Evolutionary conservation across 2,113 vertebrate genomes (phyloP).

Genomic region (Corynorhinus townsendii): DNA sequence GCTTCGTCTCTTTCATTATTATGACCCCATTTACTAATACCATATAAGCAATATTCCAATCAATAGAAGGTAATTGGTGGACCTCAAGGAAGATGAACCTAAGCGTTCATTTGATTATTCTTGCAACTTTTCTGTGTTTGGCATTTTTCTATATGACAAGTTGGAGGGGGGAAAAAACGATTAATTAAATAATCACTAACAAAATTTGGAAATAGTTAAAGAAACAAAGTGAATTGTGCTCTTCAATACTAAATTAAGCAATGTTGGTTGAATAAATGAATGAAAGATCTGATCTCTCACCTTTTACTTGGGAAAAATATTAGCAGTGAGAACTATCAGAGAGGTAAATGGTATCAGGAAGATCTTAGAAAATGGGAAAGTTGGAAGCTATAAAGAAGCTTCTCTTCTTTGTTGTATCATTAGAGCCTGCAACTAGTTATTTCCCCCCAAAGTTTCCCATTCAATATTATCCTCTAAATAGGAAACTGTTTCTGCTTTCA

Average conservation of each 20-base stretch:
- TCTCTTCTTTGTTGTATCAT: neutral
- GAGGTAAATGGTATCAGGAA: neutral
- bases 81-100: neutral
- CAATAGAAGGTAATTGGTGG: neutral
- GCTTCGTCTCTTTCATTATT: conserved; percentile 1
- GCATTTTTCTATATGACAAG: neutral
- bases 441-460: neutral
- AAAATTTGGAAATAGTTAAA: neutral
- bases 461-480: neutral
- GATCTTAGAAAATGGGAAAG: neutral
- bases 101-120: neutral
- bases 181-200: neutral
- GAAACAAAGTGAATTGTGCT: neutral
- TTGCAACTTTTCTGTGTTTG: neutral
- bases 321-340: neutral
- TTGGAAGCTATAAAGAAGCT: neutral
- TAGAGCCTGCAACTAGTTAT: neutral
- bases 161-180: neutral
- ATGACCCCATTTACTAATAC: neutral
- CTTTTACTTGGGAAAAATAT: neutral
- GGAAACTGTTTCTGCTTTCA: neutral
- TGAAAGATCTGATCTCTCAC: neutral
- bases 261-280: neutral
- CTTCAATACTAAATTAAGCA: neutral
- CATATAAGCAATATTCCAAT: neutral